Base-by-base conservation (phyloP, 2,797 vertebrate genomes). In the Crax fasciolata region DNA sequence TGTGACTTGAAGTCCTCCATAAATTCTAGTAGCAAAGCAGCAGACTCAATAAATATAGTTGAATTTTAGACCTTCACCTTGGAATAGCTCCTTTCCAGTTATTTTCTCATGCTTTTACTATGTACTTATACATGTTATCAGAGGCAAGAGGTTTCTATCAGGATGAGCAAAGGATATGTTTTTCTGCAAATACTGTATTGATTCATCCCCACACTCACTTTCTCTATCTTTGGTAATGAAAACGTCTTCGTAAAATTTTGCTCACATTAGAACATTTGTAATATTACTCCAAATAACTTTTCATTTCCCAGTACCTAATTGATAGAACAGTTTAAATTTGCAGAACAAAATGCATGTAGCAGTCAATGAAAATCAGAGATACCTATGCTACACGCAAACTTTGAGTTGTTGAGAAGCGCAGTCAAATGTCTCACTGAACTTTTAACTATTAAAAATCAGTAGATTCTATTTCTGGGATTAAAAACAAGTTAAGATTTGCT, bases 61-160 rank as follows among this genome's bases (percentile, higher is more conserved):
- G 76, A 86, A 79, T 81, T 86, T 95, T 84, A 59, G 65, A 48
- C 77, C 32, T 84, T 92, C 83, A 85, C 14, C 68, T 43, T 68
- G 43, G 61, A 89, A 55, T 39, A 46, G 46, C 43, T 90, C 24
- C 41, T 90, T 32, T 75, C 23, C 38, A 67, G 13, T 57, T 82
- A 49, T 89, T 87, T 63, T 32, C 44, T 76, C 23, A 1, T n/a
- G 41, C 43, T 2, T 84, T 20, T 8, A 44, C 75, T 89, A 86
- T 65, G 72, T 13, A 6, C 49, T 1, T 63, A 61, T 28, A 27
- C 72, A 49, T 25, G 10, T 38, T 9, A 54, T 58, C 52, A 63
- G 52, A 79, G 51, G 24, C 18, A 81, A 11, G 71, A 66, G 10
- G 19, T 41, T 89, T 65, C 51, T 63, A 1, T 25, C 23, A 30